Percentiles rank a stretch among this genome's conserved stretches.
These are phyloP conservation scores for Drosophila virilis DNA, from an alignment of 1,140 invertebrate genomes.

Conservation along the genomic window DNA sequence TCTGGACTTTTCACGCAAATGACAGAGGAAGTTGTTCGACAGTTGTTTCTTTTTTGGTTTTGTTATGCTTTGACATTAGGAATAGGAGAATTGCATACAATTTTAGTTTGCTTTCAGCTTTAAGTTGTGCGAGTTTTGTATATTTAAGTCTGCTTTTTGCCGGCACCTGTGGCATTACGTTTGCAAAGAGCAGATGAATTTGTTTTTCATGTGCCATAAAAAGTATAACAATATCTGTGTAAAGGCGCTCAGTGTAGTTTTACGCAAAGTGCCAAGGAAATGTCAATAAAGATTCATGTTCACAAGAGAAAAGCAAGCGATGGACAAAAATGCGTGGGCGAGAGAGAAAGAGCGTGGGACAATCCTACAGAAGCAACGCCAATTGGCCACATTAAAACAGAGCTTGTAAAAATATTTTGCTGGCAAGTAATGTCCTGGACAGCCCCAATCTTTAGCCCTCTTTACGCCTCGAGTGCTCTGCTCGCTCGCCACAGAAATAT, in stretches of 20 bases:
- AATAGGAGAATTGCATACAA: slow-evolving; percentile 7
- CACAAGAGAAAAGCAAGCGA: slow-evolving; percentile 15
- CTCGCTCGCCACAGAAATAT: slow-evolving; percentile 49
- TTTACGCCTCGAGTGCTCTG: slow-evolving; percentile 2
- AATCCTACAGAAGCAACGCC: slow-evolving; percentile 12
- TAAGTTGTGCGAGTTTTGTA: slow-evolving; percentile 3
- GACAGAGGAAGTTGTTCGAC: slow-evolving; percentile 37
- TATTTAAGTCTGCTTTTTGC: neutral
- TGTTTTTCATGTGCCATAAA: slow-evolving; percentile 45
- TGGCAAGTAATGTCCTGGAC: slow-evolving; percentile 43
- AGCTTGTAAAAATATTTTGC: slow-evolving; percentile 53
- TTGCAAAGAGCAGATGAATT: slow-evolving; percentile 16
- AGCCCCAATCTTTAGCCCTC: neutral
- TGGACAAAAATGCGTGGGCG: no score
- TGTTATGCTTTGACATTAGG: neutral
- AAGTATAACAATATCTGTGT: slow-evolving; percentile 39
- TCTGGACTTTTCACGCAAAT: slow-evolving; percentile 6
- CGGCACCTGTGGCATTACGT: slow-evolving; percentile 42
- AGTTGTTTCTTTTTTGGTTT: slow-evolving; percentile 2
- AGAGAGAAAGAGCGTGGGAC: neutral
- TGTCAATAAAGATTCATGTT: slow-evolving; percentile 41
- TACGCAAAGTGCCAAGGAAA: slow-evolving; percentile 57
- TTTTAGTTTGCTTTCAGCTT: slow-evolving; percentile 18
- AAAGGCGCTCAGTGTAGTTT: slow-evolving; percentile 53
- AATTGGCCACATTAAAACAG: slow-evolving; percentile 56